Evolutionary conservation across 2,113 vertebrate species (phyloP).

Genomic region (Prunella himalayana): DNA sequence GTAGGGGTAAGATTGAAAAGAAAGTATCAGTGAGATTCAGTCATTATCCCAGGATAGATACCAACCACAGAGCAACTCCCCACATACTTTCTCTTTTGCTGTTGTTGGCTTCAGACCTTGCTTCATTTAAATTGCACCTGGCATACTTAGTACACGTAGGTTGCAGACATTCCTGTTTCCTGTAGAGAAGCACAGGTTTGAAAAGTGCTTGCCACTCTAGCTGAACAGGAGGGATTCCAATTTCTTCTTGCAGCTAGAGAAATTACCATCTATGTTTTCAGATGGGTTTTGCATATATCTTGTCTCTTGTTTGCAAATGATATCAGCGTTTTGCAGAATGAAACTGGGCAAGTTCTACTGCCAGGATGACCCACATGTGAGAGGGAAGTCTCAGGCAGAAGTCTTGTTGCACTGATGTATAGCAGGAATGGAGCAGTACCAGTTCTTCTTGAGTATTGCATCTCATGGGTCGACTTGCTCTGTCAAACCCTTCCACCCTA

Average conservation of each 20-base stretch:
- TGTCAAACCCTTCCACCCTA: neutral
- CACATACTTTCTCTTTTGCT: neutral
- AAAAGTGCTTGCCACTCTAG: neutral
- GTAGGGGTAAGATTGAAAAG: neutral
- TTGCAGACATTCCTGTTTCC: constrained; percentile 1
- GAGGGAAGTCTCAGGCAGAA: neutral
- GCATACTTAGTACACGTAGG: neutral
- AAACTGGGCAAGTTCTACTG: constrained; percentile 6
- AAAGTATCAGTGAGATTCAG: neutral
- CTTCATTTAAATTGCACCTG: constrained; percentile 21
- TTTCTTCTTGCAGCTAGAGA: neutral
- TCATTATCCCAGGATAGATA: neutral
- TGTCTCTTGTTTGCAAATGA: constrained; percentile 11
- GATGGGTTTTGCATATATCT: neutral
- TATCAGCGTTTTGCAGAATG: constrained; percentile 1
- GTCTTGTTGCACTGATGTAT: neutral
- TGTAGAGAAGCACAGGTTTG: neutral
- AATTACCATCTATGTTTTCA: neutral
- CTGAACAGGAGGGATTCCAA: neutral
- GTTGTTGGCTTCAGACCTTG: neutral
- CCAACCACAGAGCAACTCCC: neutral
- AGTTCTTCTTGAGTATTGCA: neutral
- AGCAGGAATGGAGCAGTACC: constrained; percentile 21
- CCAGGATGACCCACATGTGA: neutral
- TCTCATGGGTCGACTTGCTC: neutral